These are phyloP conservation scores for Mugil cephalus DNA, from an alignment of 2,113 vertebrate genomes.

Conservation along the genomic window DNA sequence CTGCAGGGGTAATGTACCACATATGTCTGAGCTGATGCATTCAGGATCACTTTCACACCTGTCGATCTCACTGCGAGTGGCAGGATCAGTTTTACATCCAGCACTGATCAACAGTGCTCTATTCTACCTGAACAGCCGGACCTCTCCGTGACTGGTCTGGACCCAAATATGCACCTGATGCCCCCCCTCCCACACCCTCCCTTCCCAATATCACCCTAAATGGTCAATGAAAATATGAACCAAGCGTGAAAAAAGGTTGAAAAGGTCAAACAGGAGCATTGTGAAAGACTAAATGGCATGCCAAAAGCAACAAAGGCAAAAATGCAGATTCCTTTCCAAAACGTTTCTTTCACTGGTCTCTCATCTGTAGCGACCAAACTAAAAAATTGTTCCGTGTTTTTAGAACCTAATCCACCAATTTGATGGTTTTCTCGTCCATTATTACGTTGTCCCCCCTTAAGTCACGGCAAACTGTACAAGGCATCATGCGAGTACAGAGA, in stretches of 20 bases:
- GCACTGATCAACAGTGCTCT: slow-evolving; percentile 95
- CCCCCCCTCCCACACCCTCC: neutral
- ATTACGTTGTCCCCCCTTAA: slow-evolving; percentile 57
- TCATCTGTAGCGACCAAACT: slow-evolving; percentile 88
- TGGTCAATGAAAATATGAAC: slow-evolving; percentile 87
- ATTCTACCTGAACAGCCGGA: slow-evolving; percentile 75
- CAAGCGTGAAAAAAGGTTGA: slow-evolving; percentile 90
- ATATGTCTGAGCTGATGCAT: slow-evolving; percentile 89
- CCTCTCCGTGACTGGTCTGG: neutral
- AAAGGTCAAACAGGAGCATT: slow-evolving; percentile 87
- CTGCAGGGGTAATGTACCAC: slow-evolving; percentile 95
- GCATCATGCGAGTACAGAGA: slow-evolving; percentile 80
- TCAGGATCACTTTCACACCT: slow-evolving; percentile 90
- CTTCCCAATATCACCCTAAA: slow-evolving; percentile 7
- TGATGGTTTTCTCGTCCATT: slow-evolving; percentile 66
- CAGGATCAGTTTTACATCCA: slow-evolving; percentile 89
- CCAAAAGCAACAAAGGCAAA: slow-evolving; percentile 91
- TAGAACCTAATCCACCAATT: slow-evolving; percentile 86
- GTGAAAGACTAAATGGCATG: slow-evolving; percentile 93
- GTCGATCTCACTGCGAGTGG: slow-evolving; percentile 69
- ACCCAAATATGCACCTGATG: slow-evolving; percentile 17
- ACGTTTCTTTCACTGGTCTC: slow-evolving; percentile 82
- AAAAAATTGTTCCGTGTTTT: slow-evolving; percentile 86
- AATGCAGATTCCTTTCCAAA: slow-evolving; percentile 87
- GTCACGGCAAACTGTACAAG: slow-evolving; percentile 79